A percentile compares a stretch with the other conserved stretches of the same genome.
Evolutionary conservation across 2,888 invertebrate genomes (phyloP).

Genomic region (Drosophila mimica): DNA sequence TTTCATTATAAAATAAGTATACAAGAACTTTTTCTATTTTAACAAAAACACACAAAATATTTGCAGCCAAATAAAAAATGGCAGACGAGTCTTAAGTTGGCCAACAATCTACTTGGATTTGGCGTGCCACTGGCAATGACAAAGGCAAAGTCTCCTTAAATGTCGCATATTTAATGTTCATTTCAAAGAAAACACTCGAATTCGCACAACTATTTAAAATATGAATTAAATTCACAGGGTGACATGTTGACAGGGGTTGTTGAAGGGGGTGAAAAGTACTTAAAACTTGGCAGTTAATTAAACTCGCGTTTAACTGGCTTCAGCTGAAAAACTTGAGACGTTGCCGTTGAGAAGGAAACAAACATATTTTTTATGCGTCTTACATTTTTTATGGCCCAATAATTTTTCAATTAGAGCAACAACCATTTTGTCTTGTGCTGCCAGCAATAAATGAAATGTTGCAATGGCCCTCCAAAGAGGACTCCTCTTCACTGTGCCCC

Average conservation of each 20-base stretch:
- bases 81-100: constrained; percentile 38
- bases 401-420: constrained; percentile 78
- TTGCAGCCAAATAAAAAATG: constrained; percentile 41
- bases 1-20: constrained; percentile 76
- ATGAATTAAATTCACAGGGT: constrained; percentile 53
- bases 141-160: constrained; percentile 41
- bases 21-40: constrained; percentile 70
- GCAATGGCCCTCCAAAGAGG: constrained; percentile 40
- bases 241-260: constrained; percentile 17
- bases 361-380: constrained; percentile 69
- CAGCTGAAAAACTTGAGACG: constrained; percentile 40
- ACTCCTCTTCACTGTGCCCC: constrained; percentile 34
- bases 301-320: constrained; percentile 59
- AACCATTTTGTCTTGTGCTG: constrained; percentile 63
- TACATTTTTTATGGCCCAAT: constrained; percentile 80
- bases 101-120: constrained; percentile 25
- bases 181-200: constrained; percentile 21
- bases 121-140: constrained; percentile 13
- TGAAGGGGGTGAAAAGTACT: constrained; percentile 55
- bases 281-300: constrained; percentile 76
- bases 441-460: constrained; percentile 76
- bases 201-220: constrained; percentile 72
- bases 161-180: constrained; percentile 45
- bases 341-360: constrained; percentile 39
- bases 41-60: constrained; percentile 59